phyloP scores from a whole-genome alignment of 2,888 invertebrate genomes.

The Schizaphis graminum region DNA sequence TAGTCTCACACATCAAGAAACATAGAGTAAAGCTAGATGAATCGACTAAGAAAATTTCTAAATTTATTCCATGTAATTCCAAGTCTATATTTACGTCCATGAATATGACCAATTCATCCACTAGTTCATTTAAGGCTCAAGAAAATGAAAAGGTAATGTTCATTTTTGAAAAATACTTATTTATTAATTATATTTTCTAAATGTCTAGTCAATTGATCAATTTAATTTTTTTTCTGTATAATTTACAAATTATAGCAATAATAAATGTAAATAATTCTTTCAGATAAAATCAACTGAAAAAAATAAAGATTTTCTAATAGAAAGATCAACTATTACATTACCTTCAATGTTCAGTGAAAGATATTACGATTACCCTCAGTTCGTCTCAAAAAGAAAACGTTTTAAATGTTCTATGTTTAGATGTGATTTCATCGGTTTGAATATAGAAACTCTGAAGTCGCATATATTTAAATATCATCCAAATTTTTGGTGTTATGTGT shows the following conservation, averaged over 20 bases:
- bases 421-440: background rate
- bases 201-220: background rate
- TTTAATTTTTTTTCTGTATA: background rate
- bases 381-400: background rate
- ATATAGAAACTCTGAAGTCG: rapidly evolving
- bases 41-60: background rate
- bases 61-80: background rate
- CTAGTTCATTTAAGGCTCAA: background rate
- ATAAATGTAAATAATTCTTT: background rate
- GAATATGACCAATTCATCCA: background rate
- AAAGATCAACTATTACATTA: background rate
- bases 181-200: background rate
- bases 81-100: background rate
- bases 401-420: background rate
- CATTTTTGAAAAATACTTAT: background rate
- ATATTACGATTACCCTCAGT: background rate
- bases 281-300: background rate
- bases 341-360: rapidly evolving
- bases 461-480: background rate
- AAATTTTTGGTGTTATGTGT: background rate
- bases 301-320: background rate
- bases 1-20: background rate
- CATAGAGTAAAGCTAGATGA: background rate
- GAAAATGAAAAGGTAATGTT: background rate
- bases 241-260: background rate